Evolutionary conservation across 1,140 invertebrate genomes (phyloP), one percentile per base, ranked within the genome.

Genomic region (Spodoptera frugiperda): DNA sequence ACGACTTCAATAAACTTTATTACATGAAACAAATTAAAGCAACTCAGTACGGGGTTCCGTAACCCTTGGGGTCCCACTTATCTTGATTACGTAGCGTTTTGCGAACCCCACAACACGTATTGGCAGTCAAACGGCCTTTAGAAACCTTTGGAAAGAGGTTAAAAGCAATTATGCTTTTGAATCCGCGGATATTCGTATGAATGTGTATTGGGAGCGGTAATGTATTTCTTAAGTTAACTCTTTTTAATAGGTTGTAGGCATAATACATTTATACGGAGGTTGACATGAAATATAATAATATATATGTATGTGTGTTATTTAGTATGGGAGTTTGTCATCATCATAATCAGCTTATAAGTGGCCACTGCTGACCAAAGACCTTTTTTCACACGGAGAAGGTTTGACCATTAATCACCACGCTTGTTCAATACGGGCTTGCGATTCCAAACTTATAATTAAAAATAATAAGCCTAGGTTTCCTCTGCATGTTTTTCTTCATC

Each of bases 1-100:
- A 53, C 6, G 33, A 55, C 21, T 57, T 44, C 53, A 21, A 71
- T 71, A 71, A 71, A 71, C 11, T 71, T 71, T 71, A 71, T 57
- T 71, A 57, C 68, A 57, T 53, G 67, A 70, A 71, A 71, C 68
- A 46, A 71, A 71, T 71, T 71, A 71, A 71, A 71, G 68, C 30
- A 55, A 71, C 25, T 17, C 33, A 33, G 57, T 61, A 15, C 30
- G 4, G 53, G 5, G 53, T 11, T 55, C 51, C 39, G 4, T 14
- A 21, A 48, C 44, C 61, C 61, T 48, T 48, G 17, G 51, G 68
- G 68, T 71, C 53, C 53, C 68, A 71, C 68, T 71, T 71, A 71
- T 71, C 68, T 71, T 71, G 68, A 71, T 71, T 71, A 71, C 53
- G 17, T 12, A 71, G 61, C 61, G 44, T 65, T 65, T 65, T 65